phyloP scores from a whole-genome alignment of 2,888 invertebrate genomes.

The Anodontia alba region DNA sequence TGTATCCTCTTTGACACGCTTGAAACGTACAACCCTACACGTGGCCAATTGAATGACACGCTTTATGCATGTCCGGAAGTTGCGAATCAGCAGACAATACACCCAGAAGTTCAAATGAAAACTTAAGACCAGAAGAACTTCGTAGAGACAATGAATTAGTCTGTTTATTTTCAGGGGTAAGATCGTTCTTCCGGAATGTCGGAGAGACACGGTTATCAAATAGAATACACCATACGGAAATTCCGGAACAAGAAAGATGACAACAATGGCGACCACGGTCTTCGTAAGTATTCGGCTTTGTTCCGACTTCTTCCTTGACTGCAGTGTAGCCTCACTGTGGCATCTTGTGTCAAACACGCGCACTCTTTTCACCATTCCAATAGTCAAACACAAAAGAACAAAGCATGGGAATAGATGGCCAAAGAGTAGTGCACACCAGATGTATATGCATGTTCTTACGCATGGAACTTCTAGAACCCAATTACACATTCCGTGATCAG shows the following conservation, averaged over 20 bases:
- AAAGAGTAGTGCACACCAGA: constrained; percentile 49
- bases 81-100: constrained; percentile 41
- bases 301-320: constrained; percentile 1
- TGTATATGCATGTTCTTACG: constrained; percentile 49
- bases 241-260: constrained; percentile 55
- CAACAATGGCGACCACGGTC: constrained; percentile 44
- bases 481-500: constrained; percentile 37
- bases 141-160: constrained; percentile 48
- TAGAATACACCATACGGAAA: constrained; percentile 56
- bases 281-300: constrained; percentile 36
- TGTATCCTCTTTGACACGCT: constrained; percentile 11
- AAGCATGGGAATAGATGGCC: constrained; percentile 42
- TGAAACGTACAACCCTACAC: constrained; percentile 26
- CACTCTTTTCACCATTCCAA: constrained; percentile 25
- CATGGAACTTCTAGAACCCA: constrained; percentile 51
- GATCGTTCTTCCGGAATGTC: constrained; percentile 30
- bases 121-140: constrained; percentile 41
- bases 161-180: constrained; percentile 46
- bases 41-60: constrained; percentile 21
- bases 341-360: neutral
- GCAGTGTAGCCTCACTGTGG: neutral
- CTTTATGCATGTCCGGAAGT: constrained; percentile 43
- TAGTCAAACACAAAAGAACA: constrained; percentile 24
- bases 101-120: constrained; percentile 63
- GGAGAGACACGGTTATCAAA: constrained; percentile 30